Base-by-base conservation (phyloP, 2,888 invertebrate genomes). In the Watsonalla binaria region DNA sequence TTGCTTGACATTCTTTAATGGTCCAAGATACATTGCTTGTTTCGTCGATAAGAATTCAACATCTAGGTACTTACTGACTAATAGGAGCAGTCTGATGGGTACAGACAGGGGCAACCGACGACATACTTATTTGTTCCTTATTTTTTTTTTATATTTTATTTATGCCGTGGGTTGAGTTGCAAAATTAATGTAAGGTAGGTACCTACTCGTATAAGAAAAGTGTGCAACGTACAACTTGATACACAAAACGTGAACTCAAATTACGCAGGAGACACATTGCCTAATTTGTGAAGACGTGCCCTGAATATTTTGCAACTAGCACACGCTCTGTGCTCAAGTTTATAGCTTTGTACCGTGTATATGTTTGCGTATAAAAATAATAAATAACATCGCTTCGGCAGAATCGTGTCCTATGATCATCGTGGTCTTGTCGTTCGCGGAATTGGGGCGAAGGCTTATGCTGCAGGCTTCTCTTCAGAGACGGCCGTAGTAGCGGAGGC, bases 401-500 rank as follows among this genome's bases (percentile, higher is more conserved):
- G 63, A 79, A 69, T 87, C 86, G 65, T 68, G 58, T 82, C 82
- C 86, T 54, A 67, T 65, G 63, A 61, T 63, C 57, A 63, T 56
- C 58, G 67, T 59, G 53, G 60, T 63, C 55, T 58, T 57, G 65
- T 70, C 56, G 54, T 52, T 46, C 57, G 50, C 58, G 46, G 54
- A 56, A 24, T 47, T 51, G n/a, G 46, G 51, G 51, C 42, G 49
- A 37, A 51, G 54, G 46, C 80, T 90, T 90, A 94, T 60, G 94
- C 94, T 42, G 92, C 90, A 50, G 94, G 86, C 72, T 94, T 94
- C 72, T 95, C 94, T 63, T 92, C 92, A 55, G 94, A 93, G 61
- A 93, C 92, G 49, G 93, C 93, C 53, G 95, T 95, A 54, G 93
- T 92, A 24, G 93, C 94, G 6, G 95, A 95, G 5, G 92, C 93